Conservation (phyloP, 1,140 invertebrate species). For the Drosophila orosa region DNA sequence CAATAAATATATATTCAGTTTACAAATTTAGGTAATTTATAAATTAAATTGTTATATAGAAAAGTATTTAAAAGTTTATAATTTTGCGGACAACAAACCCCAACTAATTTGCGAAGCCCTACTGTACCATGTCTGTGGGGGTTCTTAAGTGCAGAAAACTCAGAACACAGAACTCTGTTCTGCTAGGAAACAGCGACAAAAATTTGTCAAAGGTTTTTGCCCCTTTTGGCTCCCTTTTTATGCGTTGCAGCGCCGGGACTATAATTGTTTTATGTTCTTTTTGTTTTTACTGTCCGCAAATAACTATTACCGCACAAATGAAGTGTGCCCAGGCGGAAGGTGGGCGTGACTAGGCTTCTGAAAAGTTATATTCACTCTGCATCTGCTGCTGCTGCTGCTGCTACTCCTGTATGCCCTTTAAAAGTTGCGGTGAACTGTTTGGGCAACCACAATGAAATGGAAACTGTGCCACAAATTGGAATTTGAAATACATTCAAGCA, state of each 20-base stretch:
- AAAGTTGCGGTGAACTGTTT: slow-evolving; percentile 7
- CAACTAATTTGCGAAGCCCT: neutral
- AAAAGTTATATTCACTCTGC: neutral
- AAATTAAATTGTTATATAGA: neutral
- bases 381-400: neutral
- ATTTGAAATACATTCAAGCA: slow-evolving; percentile 18
- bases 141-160: slow-evolving; percentile 47
- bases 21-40: too few relatives aligned
- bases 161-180: neutral
- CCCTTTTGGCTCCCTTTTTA: slow-evolving; percentile 50
- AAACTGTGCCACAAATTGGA: slow-evolving; percentile 32
- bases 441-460: slow-evolving; percentile 20
- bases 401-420: neutral
- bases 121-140: slow-evolving; percentile 12
- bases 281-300: slow-evolving; percentile 70
- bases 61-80: neutral
- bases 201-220: slow-evolving; percentile 74
- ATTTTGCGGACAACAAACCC: too few relatives aligned
- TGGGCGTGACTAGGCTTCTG: slow-evolving; percentile 31
- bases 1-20: too few relatives aligned
- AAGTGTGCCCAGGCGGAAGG: slow-evolving; percentile 55
- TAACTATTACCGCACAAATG: slow-evolving; percentile 71
- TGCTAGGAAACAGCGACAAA: slow-evolving; percentile 26
- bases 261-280: slow-evolving; percentile 79
- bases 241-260: slow-evolving; percentile 70